phyloP scores from a whole-genome alignment of 2,113 vertebrate genomes.

The Phaethornis superciliosus region DNA sequence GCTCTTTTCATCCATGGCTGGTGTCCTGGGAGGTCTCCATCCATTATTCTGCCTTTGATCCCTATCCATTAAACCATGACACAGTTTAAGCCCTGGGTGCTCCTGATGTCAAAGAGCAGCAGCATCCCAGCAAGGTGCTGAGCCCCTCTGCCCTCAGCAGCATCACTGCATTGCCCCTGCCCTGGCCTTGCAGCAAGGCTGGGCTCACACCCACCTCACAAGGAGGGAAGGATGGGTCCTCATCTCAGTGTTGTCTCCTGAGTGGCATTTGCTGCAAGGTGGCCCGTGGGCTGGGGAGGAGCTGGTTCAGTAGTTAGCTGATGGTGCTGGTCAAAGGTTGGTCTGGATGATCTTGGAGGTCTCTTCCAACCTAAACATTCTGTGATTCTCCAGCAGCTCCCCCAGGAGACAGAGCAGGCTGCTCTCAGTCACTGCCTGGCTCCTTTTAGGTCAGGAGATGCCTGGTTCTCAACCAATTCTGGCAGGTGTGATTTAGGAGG shows the following conservation, averaged over 20 bases:
- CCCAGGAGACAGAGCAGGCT: not conserved
- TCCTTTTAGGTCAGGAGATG: not conserved
- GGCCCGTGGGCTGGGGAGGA: accelerated
- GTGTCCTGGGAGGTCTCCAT: too few relatives aligned
- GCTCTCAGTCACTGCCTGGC: not conserved
- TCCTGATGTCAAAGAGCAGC: accelerated
- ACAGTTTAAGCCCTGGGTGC: not conserved
- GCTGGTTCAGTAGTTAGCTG: too few relatives aligned
- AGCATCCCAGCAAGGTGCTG: accelerated
- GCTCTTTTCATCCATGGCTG: too few relatives aligned
- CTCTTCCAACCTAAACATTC: too few relatives aligned
- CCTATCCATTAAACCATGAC: too few relatives aligned
- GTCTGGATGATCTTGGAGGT: too few relatives aligned
- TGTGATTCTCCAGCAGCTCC: not conserved
- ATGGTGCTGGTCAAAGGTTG: too few relatives aligned
- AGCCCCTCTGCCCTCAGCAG: not conserved
- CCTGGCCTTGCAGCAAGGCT: not conserved
- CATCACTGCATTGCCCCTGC: not conserved
- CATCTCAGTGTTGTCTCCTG: not conserved
- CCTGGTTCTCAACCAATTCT: not conserved
- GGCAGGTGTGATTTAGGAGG: not conserved
- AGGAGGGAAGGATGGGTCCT: not conserved
- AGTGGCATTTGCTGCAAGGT: accelerated
- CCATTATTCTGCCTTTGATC: too few relatives aligned
- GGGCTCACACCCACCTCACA: not conserved